These are phyloP conservation scores for Sinocyclocheilus anshuiensis DNA, from an alignment of 2,113 vertebrate genomes.

Conservation along the genomic window DNA sequence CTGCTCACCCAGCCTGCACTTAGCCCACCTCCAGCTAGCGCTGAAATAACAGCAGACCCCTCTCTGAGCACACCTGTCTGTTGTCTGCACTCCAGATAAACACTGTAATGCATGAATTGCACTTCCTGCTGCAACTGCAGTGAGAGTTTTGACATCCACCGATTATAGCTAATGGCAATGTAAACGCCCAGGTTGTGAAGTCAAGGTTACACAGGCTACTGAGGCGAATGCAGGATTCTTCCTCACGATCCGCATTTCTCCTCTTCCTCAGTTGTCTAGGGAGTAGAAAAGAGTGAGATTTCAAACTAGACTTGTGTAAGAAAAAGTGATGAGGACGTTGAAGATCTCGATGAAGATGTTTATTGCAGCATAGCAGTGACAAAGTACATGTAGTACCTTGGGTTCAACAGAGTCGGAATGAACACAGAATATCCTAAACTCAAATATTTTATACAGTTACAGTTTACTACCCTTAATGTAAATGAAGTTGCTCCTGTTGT, in stretches of 20 bases:
- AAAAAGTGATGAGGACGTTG: no score
- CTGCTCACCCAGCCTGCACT: conserved; percentile 37
- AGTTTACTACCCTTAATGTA: no score
- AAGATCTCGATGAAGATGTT: no score
- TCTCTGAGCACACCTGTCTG: background rate
- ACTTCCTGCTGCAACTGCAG: background rate
- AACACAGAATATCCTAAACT: no score
- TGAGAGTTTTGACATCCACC: background rate
- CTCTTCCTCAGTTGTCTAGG: background rate
- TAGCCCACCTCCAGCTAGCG: background rate
- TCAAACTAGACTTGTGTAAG: background rate
- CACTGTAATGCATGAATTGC: background rate
- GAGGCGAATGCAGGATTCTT: background rate
- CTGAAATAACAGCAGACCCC: conserved; percentile 27
- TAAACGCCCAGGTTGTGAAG: background rate
- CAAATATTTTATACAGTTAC: no score
- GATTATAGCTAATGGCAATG: background rate
- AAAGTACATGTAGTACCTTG: no score
- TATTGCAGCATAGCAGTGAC: no score
- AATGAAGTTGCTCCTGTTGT: no score
- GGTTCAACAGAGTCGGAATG: no score
- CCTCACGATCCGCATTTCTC: background rate
- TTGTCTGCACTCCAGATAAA: conserved; percentile 19
- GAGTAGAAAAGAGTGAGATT: background rate
- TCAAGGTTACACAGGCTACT: conserved; percentile 9